A percentile compares a stretch with the other conserved stretches of the same genome.
Evolutionary conservation across 2,888 invertebrate genomes (phyloP).

Genomic region (Ophion ellenae): DNA sequence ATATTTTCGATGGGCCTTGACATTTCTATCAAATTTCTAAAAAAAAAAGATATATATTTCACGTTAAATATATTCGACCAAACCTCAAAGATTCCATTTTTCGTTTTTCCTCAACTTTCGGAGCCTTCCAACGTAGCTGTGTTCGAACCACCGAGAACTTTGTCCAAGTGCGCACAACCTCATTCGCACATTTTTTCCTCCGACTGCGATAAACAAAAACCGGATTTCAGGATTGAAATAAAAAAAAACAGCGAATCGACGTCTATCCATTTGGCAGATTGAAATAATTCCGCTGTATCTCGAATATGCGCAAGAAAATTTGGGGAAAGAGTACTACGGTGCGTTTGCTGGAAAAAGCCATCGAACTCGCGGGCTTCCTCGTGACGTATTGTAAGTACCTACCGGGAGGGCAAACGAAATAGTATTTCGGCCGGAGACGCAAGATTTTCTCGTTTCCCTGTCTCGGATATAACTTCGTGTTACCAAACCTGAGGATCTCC

Average conservation of each 20-base stretch:
- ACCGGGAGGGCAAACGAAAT: conserved; percentile 30
- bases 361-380: conserved; percentile 41
- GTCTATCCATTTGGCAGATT: conserved; percentile 57
- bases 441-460: conserved; percentile 65
- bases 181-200: no score
- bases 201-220: not conserved
- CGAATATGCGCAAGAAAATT: conserved; percentile 3
- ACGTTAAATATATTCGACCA: no score
- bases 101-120: no score
- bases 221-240: not conserved
- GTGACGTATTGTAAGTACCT: conserved; percentile 52
- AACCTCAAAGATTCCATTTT: no score
- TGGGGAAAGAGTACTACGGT: conserved; percentile 28
- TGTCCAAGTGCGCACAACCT: not conserved
- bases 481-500: conserved; percentile 72
- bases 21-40: no score
- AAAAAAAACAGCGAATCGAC: conserved; percentile 47
- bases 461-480: conserved; percentile 79
- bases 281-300: conserved; percentile 37
- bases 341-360: conserved; percentile 40
- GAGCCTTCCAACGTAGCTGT: not conserved
- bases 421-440: conserved; percentile 39
- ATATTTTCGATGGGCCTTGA: no score
- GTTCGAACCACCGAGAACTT: not conserved
- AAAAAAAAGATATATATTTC: no score